Base-by-base conservation (phyloP, 2,797 vertebrate species). In the Melanotaenia parkinsoni region DNA sequence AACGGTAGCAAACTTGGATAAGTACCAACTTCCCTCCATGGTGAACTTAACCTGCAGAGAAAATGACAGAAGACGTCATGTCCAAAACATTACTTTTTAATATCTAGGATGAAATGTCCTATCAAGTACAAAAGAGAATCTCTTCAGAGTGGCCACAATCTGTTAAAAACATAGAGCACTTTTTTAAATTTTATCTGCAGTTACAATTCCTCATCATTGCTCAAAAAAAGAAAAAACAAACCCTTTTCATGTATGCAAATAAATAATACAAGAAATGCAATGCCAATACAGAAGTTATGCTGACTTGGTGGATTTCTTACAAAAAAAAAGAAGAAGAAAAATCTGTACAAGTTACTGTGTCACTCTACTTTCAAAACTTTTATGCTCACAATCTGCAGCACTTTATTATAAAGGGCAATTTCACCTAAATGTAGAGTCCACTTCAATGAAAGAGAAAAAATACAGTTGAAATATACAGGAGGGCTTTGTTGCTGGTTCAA, bases 61-160 rank as follows among this genome's bases (percentile, higher is more conserved):
- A 40, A 51, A 78, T 84, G 68, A 95, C 93, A 93, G 91, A 94
- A 58, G 82, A 81, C 89, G 91, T 83, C 89, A 92, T 94, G 93
- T 96, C 95, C 95, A 96, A 95, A 96, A 96, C 95, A 94, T 95
- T 92, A 95, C 92, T 97, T 98, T 98, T 98, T 98, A 97, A 97
- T 96, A 92, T 95, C 94, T 95, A 94, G 89, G 90, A 94, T 96
- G 96, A 96, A 95, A 95, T 93, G 93, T 95, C 95, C 95, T 95
- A 93, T 96, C 92, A 95, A 91, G 95, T 98, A 97, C 96, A 98
- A 97, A 98, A 96, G 94, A 94, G 90, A 90, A 94, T 94, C 92
- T 95, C 92, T 94, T 95, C 93, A 91, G 92, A 94, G 92, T 96
- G 93, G 93, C 95, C 95, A 96, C 95, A 96, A 93, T 95, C 91